These are phyloP conservation scores for Bubo blakistoni DNA, from an alignment of 2,113 vertebrate genomes.

Conservation along the genomic window DNA sequence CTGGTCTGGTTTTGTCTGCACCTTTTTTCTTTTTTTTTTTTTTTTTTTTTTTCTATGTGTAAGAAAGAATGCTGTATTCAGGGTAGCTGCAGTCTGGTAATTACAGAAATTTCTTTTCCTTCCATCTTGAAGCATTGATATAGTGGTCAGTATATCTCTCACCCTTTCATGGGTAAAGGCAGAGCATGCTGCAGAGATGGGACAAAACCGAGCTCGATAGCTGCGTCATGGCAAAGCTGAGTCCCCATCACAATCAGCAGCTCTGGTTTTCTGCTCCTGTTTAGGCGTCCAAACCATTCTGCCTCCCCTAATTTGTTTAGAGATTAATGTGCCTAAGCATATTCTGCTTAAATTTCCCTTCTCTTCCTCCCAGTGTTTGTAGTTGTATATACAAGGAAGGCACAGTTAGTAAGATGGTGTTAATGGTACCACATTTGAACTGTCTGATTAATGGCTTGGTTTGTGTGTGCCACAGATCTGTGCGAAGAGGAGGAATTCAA, in stretches of 20 bases:
- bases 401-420: neutral
- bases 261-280: neutral
- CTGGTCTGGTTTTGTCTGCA: neutral
- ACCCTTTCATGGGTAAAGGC: neutral
- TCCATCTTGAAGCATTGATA: neutral
- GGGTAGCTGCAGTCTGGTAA: neutral
- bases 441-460: neutral
- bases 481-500: constrained; percentile 97
- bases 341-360: neutral
- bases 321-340: neutral
- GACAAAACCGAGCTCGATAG: neutral
- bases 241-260: neutral
- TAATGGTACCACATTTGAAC: neutral
- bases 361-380: neutral
- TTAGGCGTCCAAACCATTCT: neutral
- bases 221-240: neutral
- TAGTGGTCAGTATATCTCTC: neutral
- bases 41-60: neutral
- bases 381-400: neutral
- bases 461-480: constrained; percentile 76
- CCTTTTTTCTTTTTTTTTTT: neutral
- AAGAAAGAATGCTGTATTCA: neutral
- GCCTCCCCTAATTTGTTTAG: neutral
- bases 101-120: neutral
- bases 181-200: neutral